phyloP scores from a whole-genome alignment of 2,888 invertebrate species.

The Calliopum simillimum region DNA sequence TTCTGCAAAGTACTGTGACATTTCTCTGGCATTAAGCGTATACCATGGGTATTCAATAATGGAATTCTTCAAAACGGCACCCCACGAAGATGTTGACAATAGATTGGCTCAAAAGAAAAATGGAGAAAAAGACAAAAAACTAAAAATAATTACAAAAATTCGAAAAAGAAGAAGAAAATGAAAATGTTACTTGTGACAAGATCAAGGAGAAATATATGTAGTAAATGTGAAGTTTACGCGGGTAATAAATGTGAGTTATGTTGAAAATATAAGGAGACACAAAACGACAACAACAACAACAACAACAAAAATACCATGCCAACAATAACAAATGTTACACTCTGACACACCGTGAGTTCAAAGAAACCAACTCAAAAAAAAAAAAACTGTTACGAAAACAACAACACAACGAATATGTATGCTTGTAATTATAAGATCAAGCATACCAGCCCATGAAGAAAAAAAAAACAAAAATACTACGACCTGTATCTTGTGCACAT shows the following conservation, averaged over 20 bases:
- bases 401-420: constrained; percentile 25
- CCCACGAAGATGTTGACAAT: constrained; percentile 13
- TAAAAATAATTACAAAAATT: not conserved
- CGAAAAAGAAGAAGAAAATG: constrained; percentile 11
- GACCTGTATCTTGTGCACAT: constrained; percentile 7
- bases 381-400: constrained; percentile 37
- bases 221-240: constrained; percentile 31
- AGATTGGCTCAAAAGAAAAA: not conserved
- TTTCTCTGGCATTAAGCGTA: not conserved
- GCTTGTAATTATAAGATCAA: not conserved
- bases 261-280: constrained; percentile 21
- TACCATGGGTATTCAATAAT: not conserved
- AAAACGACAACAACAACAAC: constrained; percentile 38
- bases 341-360: constrained; percentile 32
- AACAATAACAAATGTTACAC: constrained; percentile 29
- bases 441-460: no score
- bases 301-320: constrained; percentile 36
- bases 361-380: constrained; percentile 37
- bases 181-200: constrained; percentile 15
- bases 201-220: constrained; percentile 1
- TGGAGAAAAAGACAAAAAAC: not conserved
- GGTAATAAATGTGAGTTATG: constrained; percentile 31
- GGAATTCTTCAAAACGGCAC: not conserved
- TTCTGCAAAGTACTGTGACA: constrained; percentile 24
- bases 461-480: constrained; percentile 4